These are phyloP conservation scores for Branchipolynoe longqiensis DNA, from an alignment of 2,888 invertebrate species.

Conservation along the genomic window DNA sequence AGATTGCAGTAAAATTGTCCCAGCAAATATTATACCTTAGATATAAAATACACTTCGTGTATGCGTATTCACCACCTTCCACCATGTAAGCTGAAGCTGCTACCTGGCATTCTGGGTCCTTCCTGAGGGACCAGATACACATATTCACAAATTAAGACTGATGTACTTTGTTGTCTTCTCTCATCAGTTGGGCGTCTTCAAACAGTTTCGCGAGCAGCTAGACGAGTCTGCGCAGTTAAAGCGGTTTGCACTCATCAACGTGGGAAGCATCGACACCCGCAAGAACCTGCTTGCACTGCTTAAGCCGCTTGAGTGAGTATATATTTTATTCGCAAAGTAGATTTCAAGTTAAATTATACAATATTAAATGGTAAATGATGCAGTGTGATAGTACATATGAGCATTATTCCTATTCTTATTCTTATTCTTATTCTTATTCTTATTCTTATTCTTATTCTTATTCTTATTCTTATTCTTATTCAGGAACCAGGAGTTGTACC, in stretches of 20 bases:
- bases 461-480: constrained; percentile 4
- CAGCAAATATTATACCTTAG: no score
- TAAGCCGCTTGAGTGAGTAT: constrained; percentile 81
- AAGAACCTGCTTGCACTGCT: constrained; percentile 92
- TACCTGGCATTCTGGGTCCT: no score
- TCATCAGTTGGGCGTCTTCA: constrained; percentile 94
- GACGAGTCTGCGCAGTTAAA: constrained; percentile 86
- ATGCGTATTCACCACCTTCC: no score
- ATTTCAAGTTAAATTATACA: neutral
- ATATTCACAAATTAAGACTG: no score
- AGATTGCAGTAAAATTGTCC: no score
- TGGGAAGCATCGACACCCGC: constrained; percentile 96
- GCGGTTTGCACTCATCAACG: constrained; percentile 94
- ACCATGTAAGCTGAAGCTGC: no score
- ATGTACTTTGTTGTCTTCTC: no score
- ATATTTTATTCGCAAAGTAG: neutral
- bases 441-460: constrained; percentile 45
- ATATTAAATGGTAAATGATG: neutral
- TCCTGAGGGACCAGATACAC: no score
- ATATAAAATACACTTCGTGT: no score
- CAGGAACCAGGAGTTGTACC: constrained; percentile 89
- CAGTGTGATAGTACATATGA: neutral
- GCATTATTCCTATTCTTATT: neutral
- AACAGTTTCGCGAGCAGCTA: constrained; percentile 85
- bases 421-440: neutral